A percentile compares a stretch with the other conserved stretches of the same genome.
Conservation (phyloP, 2,888 invertebrate genomes). For the Drosophila nigricruria region DNA sequence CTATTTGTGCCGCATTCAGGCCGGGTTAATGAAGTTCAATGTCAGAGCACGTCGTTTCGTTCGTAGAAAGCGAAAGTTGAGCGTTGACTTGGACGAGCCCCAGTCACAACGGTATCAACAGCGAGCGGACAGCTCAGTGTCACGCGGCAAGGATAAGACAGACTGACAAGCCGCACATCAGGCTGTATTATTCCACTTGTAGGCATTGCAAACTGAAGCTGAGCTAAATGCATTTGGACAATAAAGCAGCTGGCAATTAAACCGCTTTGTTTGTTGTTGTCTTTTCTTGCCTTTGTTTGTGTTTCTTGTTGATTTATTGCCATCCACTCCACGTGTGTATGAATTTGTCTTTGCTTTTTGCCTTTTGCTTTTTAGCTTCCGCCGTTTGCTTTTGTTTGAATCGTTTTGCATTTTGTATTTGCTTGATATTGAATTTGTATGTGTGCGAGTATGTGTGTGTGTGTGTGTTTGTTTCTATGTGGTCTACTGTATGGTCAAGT, state of each 20-base stretch:
- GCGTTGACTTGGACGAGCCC: slow-evolving; percentile 4
- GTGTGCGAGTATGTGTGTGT: slow-evolving; percentile 7
- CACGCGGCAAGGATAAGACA: slow-evolving; percentile 28
- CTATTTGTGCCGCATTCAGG: slow-evolving; percentile 36
- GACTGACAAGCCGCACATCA: background rate
- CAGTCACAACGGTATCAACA: slow-evolving; percentile 2
- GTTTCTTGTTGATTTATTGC: slow-evolving; percentile 26
- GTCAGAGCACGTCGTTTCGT: slow-evolving; percentile 30
- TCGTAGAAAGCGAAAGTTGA: slow-evolving; percentile 51
- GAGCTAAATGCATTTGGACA: slow-evolving; percentile 11
- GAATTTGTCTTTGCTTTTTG: slow-evolving; percentile 29
- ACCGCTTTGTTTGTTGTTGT: slow-evolving; percentile 8
- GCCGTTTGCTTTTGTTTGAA: slow-evolving; percentile 35
- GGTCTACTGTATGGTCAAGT: slow-evolving; percentile 11
- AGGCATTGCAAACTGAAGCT: background rate
- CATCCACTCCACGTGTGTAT: slow-evolving; percentile 26
- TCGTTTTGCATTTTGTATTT: slow-evolving; percentile 36
- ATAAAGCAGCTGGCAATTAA: background rate
- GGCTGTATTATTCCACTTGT: background rate
- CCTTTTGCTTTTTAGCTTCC: slow-evolving; percentile 37
- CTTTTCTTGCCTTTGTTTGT: background rate
- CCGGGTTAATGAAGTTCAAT: slow-evolving; percentile 63
- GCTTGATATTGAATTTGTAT: slow-evolving; percentile 17
- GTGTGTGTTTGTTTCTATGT: slow-evolving; percentile 17
- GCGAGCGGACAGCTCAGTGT: slow-evolving; percentile 25